Conservation (phyloP, 2,888 invertebrate genomes). For the Aphrophora alni region DNA sequence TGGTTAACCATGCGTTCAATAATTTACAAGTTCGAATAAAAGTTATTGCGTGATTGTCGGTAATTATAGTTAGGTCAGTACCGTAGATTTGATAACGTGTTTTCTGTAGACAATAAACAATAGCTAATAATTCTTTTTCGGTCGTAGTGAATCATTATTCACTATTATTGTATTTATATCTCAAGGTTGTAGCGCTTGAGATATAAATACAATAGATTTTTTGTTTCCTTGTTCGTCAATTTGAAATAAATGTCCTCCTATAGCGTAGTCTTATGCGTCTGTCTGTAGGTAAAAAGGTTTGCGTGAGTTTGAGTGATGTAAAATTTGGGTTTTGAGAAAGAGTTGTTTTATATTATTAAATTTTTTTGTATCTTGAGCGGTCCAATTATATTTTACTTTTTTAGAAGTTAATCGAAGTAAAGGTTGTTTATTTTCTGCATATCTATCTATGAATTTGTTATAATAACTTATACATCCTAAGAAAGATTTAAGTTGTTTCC, state of each 20-base stretch:
- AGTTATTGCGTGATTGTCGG: background rate
- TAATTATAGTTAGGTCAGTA: background rate
- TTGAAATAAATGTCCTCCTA: slow-evolving; percentile 7
- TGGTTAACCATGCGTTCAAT: background rate
- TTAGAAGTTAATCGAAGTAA: no score
- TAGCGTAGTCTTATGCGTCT: no score
- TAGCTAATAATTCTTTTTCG: no score
- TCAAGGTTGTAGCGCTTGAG: background rate
- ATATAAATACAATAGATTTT: background rate
- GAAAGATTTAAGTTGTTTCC: no score
- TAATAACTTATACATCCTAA: no score
- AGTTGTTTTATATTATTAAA: background rate
- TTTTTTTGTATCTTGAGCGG: background rate
- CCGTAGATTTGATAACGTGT: background rate
- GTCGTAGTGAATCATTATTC: background rate
- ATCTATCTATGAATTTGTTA: background rate
- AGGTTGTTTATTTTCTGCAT: background rate
- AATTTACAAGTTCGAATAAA: background rate
- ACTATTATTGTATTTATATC: no score
- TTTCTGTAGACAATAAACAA: background rate
- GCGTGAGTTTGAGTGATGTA: background rate
- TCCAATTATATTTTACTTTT: no score
- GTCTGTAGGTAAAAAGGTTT: no score
- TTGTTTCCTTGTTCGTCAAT: background rate
- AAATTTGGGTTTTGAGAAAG: no score